Percentiles rank a stretch among this genome's conserved stretches.
Evolutionary conservation across 1,140 invertebrate species (phyloP).

Genomic region (Papilio polyxenes): DNA sequence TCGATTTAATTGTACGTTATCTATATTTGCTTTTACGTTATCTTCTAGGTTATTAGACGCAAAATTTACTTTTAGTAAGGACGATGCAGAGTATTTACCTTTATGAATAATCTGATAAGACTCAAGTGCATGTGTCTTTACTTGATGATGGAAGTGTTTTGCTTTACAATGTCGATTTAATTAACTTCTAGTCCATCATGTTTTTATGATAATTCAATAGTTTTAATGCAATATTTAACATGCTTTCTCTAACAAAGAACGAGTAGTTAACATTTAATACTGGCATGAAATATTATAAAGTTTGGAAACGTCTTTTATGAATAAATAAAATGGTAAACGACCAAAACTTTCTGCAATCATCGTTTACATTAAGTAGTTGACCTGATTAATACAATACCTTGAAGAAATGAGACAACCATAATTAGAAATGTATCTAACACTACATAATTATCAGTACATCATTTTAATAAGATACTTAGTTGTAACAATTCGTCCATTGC

Average conservation of each 20-base stretch:
- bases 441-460: conserved; percentile 50
- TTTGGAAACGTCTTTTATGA: not conserved
- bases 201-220: not conserved
- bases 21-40: conserved; percentile 44
- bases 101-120: conserved; percentile 27
- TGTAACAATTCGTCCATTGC: conserved; percentile 43
- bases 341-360: not conserved
- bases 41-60: conserved; percentile 42
- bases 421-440: conserved; percentile 50
- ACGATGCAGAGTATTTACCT: not conserved
- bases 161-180: not conserved
- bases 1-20: conserved; percentile 52
- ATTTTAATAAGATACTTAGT: conserved; percentile 60
- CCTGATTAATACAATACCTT: not conserved
- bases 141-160: not conserved
- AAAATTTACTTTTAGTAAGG: conserved; percentile 39
- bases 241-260: not conserved
- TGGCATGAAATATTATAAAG: not conserved
- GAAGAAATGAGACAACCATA: not conserved
- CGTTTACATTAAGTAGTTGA: not conserved
- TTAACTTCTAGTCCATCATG: not conserved
- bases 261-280: not conserved
- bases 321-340: not conserved
- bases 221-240: not conserved
- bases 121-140: conserved; percentile 31